These are phyloP conservation scores for Trogon surrucura DNA, from an alignment of 2,113 vertebrate species.

Conservation along the genomic window DNA sequence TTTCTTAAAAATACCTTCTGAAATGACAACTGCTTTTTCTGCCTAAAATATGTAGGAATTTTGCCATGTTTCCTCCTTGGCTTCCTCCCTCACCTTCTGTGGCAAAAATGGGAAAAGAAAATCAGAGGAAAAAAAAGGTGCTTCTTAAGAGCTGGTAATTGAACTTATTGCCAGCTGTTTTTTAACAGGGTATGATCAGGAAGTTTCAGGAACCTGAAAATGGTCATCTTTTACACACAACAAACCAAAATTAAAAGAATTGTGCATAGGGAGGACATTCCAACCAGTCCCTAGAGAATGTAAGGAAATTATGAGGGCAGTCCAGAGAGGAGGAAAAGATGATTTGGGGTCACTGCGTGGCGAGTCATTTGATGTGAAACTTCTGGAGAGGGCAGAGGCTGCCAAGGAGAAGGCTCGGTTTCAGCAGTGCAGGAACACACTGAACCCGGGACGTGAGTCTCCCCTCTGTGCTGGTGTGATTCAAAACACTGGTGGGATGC, in stretches of 20 bases:
- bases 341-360: not conserved
- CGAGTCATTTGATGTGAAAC: not conserved
- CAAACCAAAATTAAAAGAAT: not conserved
- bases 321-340: not conserved
- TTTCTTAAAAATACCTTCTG: not conserved
- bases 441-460: not conserved
- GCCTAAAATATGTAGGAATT: not conserved
- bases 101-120: not conserved
- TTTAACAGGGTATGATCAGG: not conserved
- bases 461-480: accelerated
- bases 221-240: not conserved
- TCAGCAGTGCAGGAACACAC: not conserved
- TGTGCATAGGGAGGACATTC: not conserved
- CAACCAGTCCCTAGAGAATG: not conserved
- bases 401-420: not conserved
- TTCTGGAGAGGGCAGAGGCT: not conserved
- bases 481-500: not conserved
- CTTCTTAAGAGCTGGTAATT: not conserved
- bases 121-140: not conserved
- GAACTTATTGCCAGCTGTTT: not conserved
- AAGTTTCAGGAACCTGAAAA: not conserved
- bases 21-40: constrained; percentile 9
- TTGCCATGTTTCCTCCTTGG: not conserved
- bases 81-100: not conserved
- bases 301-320: not conserved